Evolutionary conservation across 2,797 vertebrate genomes (phyloP).

Genomic region (Pangasius krempfi): DNA sequence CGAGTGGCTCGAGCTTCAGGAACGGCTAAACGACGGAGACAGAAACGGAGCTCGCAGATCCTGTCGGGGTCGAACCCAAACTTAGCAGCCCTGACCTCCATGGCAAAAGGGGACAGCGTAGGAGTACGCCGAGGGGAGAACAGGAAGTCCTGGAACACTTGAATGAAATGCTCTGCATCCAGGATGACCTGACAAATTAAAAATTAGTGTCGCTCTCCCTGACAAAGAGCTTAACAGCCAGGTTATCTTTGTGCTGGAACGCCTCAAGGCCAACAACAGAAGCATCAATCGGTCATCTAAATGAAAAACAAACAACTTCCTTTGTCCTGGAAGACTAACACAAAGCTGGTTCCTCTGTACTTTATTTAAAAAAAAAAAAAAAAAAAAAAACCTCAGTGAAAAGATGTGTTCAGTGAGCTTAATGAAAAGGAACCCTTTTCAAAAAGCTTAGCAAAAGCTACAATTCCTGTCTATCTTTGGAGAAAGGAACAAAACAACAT

Average conservation of each 20-base stretch:
- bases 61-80: slow-evolving; percentile 77
- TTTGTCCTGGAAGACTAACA: not conserved
- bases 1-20: slow-evolving; percentile 73
- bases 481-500: not conserved
- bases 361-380: not conserved
- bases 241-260: not conserved
- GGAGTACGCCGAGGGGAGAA: slow-evolving; percentile 61
- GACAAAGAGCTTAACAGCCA: not conserved
- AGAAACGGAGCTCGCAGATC: slow-evolving; percentile 57
- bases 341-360: not conserved
- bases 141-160: slow-evolving; percentile 80
- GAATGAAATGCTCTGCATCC: slow-evolving; percentile 45
- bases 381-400: not conserved
- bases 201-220: not conserved
- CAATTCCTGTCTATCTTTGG: not conserved
- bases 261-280: not conserved
- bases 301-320: not conserved
- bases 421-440: not conserved
- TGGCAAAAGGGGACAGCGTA: slow-evolving; percentile 72
- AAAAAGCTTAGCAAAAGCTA: not conserved
- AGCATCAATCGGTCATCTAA: not conserved
- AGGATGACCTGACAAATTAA: not conserved
- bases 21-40: slow-evolving; percentile 66
- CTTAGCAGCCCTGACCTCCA: slow-evolving; percentile 73
- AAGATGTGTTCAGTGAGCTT: not conserved